phyloP scores from a whole-genome alignment of 2,888 invertebrate genomes.

The Neuroscelio doddi region DNA sequence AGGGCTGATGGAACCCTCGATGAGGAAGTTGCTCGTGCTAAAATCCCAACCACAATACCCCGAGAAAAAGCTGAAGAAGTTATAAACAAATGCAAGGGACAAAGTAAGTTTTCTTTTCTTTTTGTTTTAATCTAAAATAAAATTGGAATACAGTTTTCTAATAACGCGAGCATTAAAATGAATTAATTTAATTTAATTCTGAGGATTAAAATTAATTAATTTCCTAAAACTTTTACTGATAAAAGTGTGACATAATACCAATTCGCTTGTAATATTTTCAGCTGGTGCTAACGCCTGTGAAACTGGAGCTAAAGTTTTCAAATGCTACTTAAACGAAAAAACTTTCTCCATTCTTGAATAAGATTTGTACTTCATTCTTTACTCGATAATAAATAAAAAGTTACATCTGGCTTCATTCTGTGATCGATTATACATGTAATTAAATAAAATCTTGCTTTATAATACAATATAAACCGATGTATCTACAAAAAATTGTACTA shows the following conservation, averaged over 20 bases:
- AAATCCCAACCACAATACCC: slow-evolving; percentile 48
- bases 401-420: not conserved
- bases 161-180: too few relatives aligned
- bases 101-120: too few relatives aligned
- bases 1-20: slow-evolving; percentile 56
- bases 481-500: too few relatives aligned
- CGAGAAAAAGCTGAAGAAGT: slow-evolving; percentile 51
- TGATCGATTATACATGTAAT: not conserved
- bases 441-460: too few relatives aligned
- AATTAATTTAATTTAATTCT: too few relatives aligned
- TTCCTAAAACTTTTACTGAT: not conserved
- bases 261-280: slow-evolving; percentile 15
- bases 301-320: slow-evolving; percentile 41
- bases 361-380: not conserved
- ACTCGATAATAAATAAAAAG: not conserved
- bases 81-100: slow-evolving; percentile 50
- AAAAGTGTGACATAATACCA: not conserved
- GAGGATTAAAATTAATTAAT: too few relatives aligned
- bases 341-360: slow-evolving; percentile 11
- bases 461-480: too few relatives aligned
- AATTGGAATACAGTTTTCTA: too few relatives aligned
- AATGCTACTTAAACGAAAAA: slow-evolving; percentile 37
- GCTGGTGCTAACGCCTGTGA: slow-evolving; percentile 40
- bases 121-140: not conserved
- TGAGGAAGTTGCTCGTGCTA: slow-evolving; percentile 50